Conservation (phyloP, 2,113 vertebrate species). For the Eclectus roratus region DNA sequence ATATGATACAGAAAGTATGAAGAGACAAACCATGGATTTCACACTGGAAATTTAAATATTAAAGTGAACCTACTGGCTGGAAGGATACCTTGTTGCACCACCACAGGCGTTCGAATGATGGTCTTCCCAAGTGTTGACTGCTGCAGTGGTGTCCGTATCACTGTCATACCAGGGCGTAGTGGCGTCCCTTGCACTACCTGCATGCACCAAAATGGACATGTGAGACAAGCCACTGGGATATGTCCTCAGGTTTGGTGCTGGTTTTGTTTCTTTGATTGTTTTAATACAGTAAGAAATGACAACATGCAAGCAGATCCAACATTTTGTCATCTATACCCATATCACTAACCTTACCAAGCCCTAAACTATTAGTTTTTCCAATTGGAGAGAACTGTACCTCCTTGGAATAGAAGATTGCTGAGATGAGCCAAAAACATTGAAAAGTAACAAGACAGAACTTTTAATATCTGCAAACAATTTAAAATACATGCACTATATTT, state of each 20-base stretch:
- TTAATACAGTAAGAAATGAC: background rate
- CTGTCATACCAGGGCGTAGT: constrained; percentile 91
- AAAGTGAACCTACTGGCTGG: constrained; percentile 66
- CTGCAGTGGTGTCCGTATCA: constrained; percentile 89
- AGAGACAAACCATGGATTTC: constrained; percentile 32
- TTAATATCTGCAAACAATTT: background rate
- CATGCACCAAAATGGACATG: background rate
- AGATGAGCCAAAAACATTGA: background rate
- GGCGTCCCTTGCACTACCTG: constrained; percentile 87
- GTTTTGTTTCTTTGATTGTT: background rate
- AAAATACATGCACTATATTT: background rate
- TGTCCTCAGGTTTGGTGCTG: background rate
- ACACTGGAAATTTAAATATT: background rate
- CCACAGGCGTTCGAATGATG: constrained; percentile 88
- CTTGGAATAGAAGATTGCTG: background rate
- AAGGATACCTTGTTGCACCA: constrained; percentile 91
- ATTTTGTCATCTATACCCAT: background rate
- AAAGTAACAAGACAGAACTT: background rate
- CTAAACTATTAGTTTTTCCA: background rate
- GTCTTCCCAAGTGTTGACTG: constrained; percentile 87
- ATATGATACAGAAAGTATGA: background rate
- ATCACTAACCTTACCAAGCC: background rate
- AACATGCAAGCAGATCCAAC: background rate
- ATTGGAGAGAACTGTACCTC: background rate
- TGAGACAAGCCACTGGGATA: background rate